Base-by-base conservation (phyloP, 2,888 invertebrate genomes). In the Anthrax anthrax region DNA sequence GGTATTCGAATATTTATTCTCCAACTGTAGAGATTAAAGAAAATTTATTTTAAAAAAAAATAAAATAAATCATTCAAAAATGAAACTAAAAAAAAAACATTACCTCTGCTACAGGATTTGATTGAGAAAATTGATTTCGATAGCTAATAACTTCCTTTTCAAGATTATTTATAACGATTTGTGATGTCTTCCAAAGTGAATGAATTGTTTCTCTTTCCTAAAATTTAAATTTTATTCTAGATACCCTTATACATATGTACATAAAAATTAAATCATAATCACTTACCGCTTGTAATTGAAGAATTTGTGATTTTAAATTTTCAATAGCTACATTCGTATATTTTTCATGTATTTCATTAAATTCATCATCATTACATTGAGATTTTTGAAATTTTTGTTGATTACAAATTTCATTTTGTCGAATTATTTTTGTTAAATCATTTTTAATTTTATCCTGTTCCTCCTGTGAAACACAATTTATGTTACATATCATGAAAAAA, bases 161-260 rank as follows among this genome's bases (percentile, higher is more conserved):
- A 47, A 84, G 67, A 42, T 73, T 72, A 36, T 77, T 75, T 42
- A 83, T 77, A 0, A 79, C 78, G 57, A 75, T 75, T 50, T 81
- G 69, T 0, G 81, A 75, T 50, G 76, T 77, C 60, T 78, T 77
- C 78, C 82, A 83, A 34, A 84, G 60, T 17, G 76, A 72, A 40
- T 74, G 70, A 3, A 79, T 67, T 0, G 78, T 77, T 43, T 78
- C 75, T 55, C 81, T 77, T 67, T 85, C 84, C 73, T 78, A 57
- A 42, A 27, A 32, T 38, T n/a, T n/a, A n/a, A n/a, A n/a, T n/a
- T n/a, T n/a, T n/a, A n/a, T n/a, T n/a, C n/a, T n/a, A n/a, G n/a
- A n/a, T n/a, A n/a, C n/a, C n/a, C n/a, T n/a, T n/a, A n/a, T n/a
- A n/a, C n/a, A n/a, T n/a, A n/a, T n/a, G n/a, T n/a, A n/a, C n/a